phyloP scores from a whole-genome alignment of 2,797 vertebrate species.

The Crenuchus spilurus region DNA sequence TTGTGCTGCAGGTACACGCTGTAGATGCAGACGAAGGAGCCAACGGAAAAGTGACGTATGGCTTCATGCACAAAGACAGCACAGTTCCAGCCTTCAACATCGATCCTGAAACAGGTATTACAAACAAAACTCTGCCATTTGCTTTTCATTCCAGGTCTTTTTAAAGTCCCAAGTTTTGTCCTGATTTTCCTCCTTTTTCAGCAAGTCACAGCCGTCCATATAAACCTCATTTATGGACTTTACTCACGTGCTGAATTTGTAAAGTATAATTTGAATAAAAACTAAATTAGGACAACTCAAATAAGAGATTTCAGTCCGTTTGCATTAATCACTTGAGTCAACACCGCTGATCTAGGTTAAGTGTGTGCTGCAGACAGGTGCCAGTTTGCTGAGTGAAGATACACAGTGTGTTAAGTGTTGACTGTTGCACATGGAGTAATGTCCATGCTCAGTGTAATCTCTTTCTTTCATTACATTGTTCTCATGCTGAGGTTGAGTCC shows the following conservation, averaged over 20 bases:
- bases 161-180: background rate
- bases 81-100: constrained; percentile 86
- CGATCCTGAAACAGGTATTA: constrained; percentile 86
- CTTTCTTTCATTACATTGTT: constrained; percentile 3
- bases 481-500: constrained; percentile 4
- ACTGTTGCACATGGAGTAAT: background rate
- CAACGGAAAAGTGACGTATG: constrained; percentile 87
- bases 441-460: background rate
- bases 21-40: constrained; percentile 87
- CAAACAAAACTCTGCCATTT: background rate
- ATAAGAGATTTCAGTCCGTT: background rate
- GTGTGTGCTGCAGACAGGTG: background rate
- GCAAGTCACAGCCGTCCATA: background rate
- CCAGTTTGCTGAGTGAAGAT: too few relatives aligned
- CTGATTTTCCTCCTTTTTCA: background rate
- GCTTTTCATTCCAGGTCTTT: background rate
- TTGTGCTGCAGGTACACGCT: constrained; percentile 88
- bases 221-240: constrained; percentile 4
- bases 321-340: background rate
- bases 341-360: background rate
- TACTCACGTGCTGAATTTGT: background rate
- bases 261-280: background rate
- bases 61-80: constrained; percentile 90
- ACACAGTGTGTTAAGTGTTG: background rate
- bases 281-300: background rate